phyloP scores from a whole-genome alignment of 1,140 invertebrate species.

The Drosophila carrolli region DNA sequence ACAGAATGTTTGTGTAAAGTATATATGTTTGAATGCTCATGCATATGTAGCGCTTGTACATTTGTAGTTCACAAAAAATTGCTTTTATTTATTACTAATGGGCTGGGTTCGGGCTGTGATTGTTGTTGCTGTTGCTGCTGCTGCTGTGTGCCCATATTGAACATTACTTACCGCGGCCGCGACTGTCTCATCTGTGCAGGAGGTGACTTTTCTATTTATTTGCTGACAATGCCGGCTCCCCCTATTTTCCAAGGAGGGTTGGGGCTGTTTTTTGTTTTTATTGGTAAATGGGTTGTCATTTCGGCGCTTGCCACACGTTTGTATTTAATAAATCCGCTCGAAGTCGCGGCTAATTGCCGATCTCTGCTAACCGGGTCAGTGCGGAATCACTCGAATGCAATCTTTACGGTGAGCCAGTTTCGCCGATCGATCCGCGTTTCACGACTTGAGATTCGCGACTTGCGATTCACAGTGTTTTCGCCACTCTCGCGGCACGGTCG shows the following conservation, averaged over 20 bases:
- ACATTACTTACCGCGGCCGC: constrained; percentile 41
- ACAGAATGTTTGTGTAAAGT: constrained; percentile 20
- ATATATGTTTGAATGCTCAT: constrained; percentile 2
- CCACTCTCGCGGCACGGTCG: constrained; percentile 23
- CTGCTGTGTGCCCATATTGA: constrained; percentile 29
- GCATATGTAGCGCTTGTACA: constrained; percentile 12
- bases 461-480: constrained; percentile 30
- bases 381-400: constrained; percentile 1
- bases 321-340: neutral
- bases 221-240: constrained; percentile 25
- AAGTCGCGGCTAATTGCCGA: constrained; percentile 25
- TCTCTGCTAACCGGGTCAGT: constrained; percentile 15
- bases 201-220: constrained; percentile 60
- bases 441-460: neutral
- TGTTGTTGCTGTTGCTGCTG: constrained; percentile 13
- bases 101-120: constrained; percentile 31
- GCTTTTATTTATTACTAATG: constrained; percentile 67
- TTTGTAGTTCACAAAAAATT: constrained; percentile 41
- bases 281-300: constrained; percentile 19
- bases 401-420: constrained; percentile 29
- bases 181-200: constrained; percentile 53
- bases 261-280: neutral
- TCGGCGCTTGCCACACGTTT: constrained; percentile 10
- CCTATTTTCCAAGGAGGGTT: neutral
- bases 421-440: neutral